These are phyloP conservation scores for Drosophila diplacantha DNA, from an alignment of 2,888 invertebrate genomes.

Conservation along the genomic window DNA sequence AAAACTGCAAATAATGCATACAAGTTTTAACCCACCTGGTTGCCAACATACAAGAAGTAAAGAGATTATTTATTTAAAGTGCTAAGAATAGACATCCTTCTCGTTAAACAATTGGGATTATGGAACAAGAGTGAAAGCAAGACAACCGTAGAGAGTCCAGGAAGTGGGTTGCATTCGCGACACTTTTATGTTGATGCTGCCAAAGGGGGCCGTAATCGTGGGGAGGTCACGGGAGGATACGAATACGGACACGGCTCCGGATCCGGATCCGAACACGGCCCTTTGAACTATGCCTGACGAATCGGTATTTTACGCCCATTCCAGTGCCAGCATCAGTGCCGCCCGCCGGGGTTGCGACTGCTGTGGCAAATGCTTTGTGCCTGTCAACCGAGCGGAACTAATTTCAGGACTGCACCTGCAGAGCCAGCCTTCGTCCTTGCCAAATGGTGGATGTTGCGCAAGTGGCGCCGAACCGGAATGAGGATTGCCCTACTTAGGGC, in stretches of 20 bases:
- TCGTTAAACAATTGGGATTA: neutral
- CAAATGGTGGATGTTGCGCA: conserved; percentile 31
- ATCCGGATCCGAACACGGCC: conserved; percentile 34
- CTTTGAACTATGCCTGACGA: conserved; percentile 76
- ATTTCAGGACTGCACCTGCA: conserved; percentile 77
- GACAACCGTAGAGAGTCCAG: conserved; percentile 35
- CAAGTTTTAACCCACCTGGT: too few species aligned
- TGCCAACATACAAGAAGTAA: too few species aligned
- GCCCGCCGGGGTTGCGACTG: conserved; percentile 52
- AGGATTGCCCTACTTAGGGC: conserved; percentile 3
- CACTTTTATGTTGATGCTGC: conserved; percentile 47
- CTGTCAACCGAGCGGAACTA: conserved; percentile 77
- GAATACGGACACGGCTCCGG: conserved; percentile 36
- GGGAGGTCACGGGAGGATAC: conserved; percentile 12
- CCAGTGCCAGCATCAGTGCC: conserved; percentile 13
- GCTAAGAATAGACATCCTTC: neutral
- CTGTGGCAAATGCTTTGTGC: conserved; percentile 68
- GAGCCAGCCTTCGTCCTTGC: conserved; percentile 19
- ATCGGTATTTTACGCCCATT: conserved; percentile 77
- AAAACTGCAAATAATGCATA: too few species aligned
- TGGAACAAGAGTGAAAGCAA: neutral
- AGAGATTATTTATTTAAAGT: too few species aligned
- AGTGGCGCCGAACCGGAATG: conserved; percentile 30
- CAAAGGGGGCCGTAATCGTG: conserved; percentile 43
- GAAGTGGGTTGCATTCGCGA: conserved; percentile 36